These are phyloP conservation scores for Dasyurus viverrinus DNA, from an alignment of 2,113 vertebrate genomes.

Conservation along the genomic window DNA sequence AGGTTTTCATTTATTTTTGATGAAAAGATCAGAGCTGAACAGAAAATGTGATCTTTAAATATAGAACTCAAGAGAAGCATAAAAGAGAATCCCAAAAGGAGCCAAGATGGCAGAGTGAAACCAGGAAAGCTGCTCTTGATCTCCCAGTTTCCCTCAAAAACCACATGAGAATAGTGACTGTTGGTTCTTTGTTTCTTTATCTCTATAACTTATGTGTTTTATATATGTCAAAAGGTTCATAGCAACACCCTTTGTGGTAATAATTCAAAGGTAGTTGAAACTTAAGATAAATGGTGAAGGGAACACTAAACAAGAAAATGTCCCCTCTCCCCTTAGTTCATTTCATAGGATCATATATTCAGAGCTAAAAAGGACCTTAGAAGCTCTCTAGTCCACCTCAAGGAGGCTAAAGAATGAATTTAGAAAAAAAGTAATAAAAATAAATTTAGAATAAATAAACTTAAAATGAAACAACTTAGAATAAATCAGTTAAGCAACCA, in stretches of 20 bases:
- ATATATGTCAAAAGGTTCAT: background rate
- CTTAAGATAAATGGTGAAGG: background rate
- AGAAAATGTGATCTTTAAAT: no score
- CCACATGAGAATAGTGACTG: no score
- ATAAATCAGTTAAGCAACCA: background rate
- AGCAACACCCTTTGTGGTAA: background rate
- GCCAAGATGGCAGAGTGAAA: no score
- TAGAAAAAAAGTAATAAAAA: background rate
- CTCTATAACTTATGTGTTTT: background rate
- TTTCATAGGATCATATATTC: background rate
- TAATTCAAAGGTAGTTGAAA: background rate
- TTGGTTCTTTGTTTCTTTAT: no score
- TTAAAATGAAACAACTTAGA: background rate
- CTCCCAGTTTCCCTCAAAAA: no score
- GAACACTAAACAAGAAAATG: background rate
- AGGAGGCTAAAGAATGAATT: background rate
- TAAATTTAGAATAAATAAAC: no score
- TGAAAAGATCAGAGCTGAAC: no score
- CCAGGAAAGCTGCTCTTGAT: no score
- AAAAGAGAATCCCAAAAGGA: no score
- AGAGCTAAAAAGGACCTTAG: background rate
- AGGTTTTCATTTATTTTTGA: no score
- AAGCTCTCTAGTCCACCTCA: background rate
- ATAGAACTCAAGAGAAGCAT: no score
- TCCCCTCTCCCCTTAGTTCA: background rate